These are phyloP conservation scores for Gambelia wislizenii DNA, from an alignment of 2,797 vertebrate genomes.

Conservation along the genomic window DNA sequence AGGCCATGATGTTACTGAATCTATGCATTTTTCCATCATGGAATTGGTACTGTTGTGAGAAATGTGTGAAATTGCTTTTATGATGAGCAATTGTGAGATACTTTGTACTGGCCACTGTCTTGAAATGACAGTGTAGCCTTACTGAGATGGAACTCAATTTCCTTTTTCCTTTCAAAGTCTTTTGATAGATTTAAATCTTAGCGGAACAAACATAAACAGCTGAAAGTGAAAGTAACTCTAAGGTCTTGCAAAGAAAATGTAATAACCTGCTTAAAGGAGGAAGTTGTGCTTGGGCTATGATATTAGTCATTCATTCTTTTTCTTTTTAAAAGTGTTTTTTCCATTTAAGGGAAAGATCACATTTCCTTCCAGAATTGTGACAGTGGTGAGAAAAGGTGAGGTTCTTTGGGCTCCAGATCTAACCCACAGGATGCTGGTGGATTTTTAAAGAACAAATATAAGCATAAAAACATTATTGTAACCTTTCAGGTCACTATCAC, in stretches of 20 bases:
- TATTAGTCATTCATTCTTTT: conserved; percentile 26
- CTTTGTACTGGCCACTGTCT: conserved; percentile 8
- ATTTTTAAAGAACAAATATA: background rate
- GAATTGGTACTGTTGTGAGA: background rate
- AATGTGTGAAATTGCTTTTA: background rate
- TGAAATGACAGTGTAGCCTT: background rate
- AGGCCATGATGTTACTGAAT: too few relatives aligned
- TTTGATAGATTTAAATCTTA: conserved; percentile 10
- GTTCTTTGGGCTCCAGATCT: conserved; percentile 6
- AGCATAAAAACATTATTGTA: too few relatives aligned
- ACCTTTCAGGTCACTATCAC: too few relatives aligned
- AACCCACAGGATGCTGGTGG: conserved; percentile 14
- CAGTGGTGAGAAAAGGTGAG: background rate
- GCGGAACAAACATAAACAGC: background rate
- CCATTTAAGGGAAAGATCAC: background rate
- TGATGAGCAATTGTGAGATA: background rate
- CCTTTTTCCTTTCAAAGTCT: background rate
- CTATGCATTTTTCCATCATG: background rate
- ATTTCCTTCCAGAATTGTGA: background rate
- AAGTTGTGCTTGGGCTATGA: background rate
- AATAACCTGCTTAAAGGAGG: conserved; percentile 2
- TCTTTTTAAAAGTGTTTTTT: background rate
- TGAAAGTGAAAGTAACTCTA: conserved; percentile 37
- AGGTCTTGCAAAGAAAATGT: background rate
- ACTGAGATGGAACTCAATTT: background rate